Evolutionary conservation across 2,113 vertebrate species (phyloP).

Genomic region (Halcyon malimbica): DNA sequence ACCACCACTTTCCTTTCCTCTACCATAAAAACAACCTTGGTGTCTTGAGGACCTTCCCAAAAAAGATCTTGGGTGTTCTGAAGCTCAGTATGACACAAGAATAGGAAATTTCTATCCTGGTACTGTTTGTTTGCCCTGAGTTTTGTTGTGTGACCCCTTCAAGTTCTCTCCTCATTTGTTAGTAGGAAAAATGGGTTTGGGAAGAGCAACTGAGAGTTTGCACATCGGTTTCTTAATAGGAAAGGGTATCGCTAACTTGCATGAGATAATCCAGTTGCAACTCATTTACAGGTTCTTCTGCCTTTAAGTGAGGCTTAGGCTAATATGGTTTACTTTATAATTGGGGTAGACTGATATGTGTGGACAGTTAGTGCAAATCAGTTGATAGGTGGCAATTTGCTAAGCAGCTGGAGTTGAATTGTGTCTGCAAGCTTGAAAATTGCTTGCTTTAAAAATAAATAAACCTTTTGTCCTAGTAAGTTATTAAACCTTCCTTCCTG

Average conservation of each 20-base stretch:
- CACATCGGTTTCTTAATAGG: neutral
- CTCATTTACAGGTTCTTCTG: constrained; percentile 19
- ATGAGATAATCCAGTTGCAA: constrained; percentile 13
- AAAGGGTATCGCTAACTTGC: neutral
- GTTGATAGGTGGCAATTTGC: constrained; percentile 56
- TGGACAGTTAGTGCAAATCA: constrained; percentile 45
- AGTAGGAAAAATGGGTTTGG: neutral
- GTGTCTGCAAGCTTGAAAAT: constrained; percentile 52
- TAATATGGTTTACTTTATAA: constrained; percentile 49
- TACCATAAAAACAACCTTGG: neutral
- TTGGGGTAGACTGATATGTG: constrained; percentile 21
- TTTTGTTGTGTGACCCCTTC: neutral
- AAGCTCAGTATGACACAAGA: neutral
- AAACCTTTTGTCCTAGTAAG: constrained; percentile 38
- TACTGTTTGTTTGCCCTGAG: neutral
- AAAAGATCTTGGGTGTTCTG: neutral
- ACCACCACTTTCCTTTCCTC: neutral
- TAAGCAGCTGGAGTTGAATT: constrained; percentile 60
- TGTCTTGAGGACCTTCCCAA: neutral
- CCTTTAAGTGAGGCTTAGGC: constrained; percentile 25
- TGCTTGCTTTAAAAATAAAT: constrained; percentile 44
- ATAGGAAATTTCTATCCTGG: neutral
- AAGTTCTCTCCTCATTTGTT: neutral
- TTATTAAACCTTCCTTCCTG: neutral
- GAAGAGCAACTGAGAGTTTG: neutral